phyloP scores from a whole-genome alignment of 2,888 invertebrate genomes.

The Cataglyphis albicans region DNA sequence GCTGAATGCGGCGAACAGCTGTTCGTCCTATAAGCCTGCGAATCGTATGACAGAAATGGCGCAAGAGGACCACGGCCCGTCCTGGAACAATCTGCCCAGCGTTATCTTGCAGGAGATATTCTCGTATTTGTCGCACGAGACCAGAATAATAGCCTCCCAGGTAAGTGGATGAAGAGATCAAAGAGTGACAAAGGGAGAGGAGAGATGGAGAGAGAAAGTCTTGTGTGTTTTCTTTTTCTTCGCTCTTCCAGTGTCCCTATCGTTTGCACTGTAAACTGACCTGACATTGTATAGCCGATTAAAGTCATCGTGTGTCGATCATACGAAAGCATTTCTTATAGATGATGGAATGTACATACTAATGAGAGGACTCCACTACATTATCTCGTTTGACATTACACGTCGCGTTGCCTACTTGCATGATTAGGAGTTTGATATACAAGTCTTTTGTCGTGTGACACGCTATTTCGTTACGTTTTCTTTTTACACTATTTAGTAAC shows the following conservation, averaged over 20 bases:
- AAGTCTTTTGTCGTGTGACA: neutral
- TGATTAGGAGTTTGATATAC: conserved; percentile 13
- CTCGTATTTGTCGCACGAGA: conserved; percentile 83
- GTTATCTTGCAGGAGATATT: conserved; percentile 86
- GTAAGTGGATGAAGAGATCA: conserved; percentile 66
- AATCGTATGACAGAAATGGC: conserved; percentile 78
- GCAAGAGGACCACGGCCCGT: conserved; percentile 78
- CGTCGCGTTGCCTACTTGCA: conserved; percentile 8
- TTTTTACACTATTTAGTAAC: neutral
- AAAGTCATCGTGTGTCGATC: conserved; percentile 21
- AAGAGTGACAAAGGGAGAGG: neutral
- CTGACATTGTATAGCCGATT: conserved; percentile 44
- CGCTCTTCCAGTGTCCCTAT: conserved; percentile 2
- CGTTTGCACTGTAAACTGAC: conserved; percentile 45
- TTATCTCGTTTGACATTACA: neutral
- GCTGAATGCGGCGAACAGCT: conserved; percentile 79
- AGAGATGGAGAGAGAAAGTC: neutral
- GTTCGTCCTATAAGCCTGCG: conserved; percentile 76
- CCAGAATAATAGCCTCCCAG: conserved; percentile 83
- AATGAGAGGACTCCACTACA: neutral
- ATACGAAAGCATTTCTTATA: neutral
- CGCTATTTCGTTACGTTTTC: neutral
- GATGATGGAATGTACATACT: conserved; percentile 21
- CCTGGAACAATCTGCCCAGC: conserved; percentile 86
- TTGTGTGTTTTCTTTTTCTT: conserved; percentile 29